Base-by-base conservation (phyloP, 1,140 invertebrate species). In the Zaprionus capensis region DNA sequence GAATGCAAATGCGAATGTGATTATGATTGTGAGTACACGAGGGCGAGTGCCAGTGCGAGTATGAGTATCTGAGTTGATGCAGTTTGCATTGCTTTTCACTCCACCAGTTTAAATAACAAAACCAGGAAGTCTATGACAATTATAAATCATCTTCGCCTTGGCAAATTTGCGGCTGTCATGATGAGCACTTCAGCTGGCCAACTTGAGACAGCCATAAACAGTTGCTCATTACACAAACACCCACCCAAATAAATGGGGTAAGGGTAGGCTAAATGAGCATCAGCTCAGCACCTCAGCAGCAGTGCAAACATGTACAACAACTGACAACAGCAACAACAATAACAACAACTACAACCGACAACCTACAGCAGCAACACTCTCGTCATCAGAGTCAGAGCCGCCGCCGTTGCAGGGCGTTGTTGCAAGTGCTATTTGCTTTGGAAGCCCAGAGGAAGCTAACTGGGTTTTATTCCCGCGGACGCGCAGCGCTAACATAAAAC, bases 81-180 rank as follows among this genome's bases (percentile, higher is more conserved):
- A 73, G 61, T 64, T 85, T 70, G 26, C 81, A 76, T 58, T 82
- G 71, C 71, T 76, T 85, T 69, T 79, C 78, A 86, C 67, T 78
- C 63, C 53, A 46, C 53, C 41, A 68, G 78, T 68, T 82, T 63
- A 55, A 79, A 71, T 81, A 86, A 76, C 68, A 70, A 70, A 84
- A 88, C 84, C 83, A 87, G 83, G 83, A 87, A 87, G 83, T 87
- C 84, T 81, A 87, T 84, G 83, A 87, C 83, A 87, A 88, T 87
- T 87, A 87, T 87, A 87, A 87, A 87, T 87, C 83, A 87, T 87
- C 83, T 81, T 84, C 71, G 84, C 71, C 81, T 74, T 71, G 78
- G 82, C 78, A 65, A 78, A 88, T 87, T 88, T 76, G 72, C 78
- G 71, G 81, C 81, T 84, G 83, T 87, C 83, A 87, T 84, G 83